Base-by-base conservation (phyloP, 2,888 invertebrate genomes). In the Hydriomena furcata region DNA sequence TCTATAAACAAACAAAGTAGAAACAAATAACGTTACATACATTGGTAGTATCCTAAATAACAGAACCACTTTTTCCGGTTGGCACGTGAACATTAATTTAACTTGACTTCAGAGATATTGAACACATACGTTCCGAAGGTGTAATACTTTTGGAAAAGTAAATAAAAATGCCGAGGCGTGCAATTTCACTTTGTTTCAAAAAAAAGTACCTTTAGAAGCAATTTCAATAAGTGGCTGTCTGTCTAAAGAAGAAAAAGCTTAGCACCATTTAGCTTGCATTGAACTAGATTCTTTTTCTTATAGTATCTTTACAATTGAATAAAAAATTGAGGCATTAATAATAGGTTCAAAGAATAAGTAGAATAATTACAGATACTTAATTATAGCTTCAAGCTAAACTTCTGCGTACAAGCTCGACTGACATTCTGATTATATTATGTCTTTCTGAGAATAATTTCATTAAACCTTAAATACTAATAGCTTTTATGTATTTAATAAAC, bases 161-260 rank as follows among this genome's bases (percentile, higher is more conserved):
- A 73, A 76, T 73, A 74, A 72, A 74, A 71, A 74, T 82, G 70
- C 75, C 76, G 38, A 63, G 59, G 63, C 70, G 66, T 61, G 60
- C 41, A 37, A 63, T 52, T 69, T 69, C 75, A 72, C 76, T 79
- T 76, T 74, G 73, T 79, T 72, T 45, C 30, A 21, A 45, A 52
- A 42, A 52, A 46, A 42, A 24, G 40, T 41, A 37, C 30, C 34
- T 23, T 41, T 41, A 12, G 31, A 31, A 36, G 36, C 46, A 52
- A 37, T 52, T 42, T 46, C 41, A 46, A 52, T 50, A 45, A 41
- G 36, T 51, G 30, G 23, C 17, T 44, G 41, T 32, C 36, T 42
- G 41, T 25, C 41, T 13, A 31, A 13, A 11, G 7, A 32, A 20
- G 12, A 32, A 48, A 32, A 35, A 35, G 28, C 30, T 24, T n/a